Evolutionary conservation across 2,797 vertebrate genomes (phyloP), one percentile per base, ranked within the genome.

Genomic region (Darevskia nairensis): DNA sequence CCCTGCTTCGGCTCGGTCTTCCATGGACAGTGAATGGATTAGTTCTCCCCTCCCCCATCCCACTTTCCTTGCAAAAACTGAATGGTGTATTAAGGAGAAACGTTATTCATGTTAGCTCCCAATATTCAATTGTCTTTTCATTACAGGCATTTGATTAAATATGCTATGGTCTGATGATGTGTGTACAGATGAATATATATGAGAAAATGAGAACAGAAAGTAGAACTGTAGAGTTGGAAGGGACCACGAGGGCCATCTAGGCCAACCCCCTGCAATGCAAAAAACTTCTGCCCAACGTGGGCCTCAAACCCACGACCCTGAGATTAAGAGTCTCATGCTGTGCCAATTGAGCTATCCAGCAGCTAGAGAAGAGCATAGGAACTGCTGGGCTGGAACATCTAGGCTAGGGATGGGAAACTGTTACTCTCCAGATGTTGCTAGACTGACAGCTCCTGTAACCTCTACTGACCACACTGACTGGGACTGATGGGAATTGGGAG

Each of bases 31-130:
- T 27, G 74, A 92, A 93, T 68, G 5, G 4, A 93, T 92, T 93
- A 85, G 41, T 84, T 93, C 69, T 50, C 0, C n/a, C n/a, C n/a
- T n/a, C 41, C 29, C 29, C 78, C 59, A 44, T 68, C 84, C 39
- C 1, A 85, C 29, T 88, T 90, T 88, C 86, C 8, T 25, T 88
- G n/a, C 8, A 86, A 64, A 71, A 93, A 93, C 71, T 27, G 92
- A 91, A 93, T 84, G 77, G 81, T 46, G 15, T 13, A 87, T 79
- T 44, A 0, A 50, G 19, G 78, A 86, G 64, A 75, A 68, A 11
- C 10, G 17, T 3, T 66, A 87, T 88, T 91, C 19, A 66, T 1
- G 59, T 39, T 71, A 82, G 61, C 82, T 92, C 87, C 59, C 25
- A 59, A 7, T 15, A 89, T 90, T 93, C 15, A 27, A 59, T 71